Base-by-base conservation (phyloP, 2,113 vertebrate species). In the Macaca nemestrina region DNA sequence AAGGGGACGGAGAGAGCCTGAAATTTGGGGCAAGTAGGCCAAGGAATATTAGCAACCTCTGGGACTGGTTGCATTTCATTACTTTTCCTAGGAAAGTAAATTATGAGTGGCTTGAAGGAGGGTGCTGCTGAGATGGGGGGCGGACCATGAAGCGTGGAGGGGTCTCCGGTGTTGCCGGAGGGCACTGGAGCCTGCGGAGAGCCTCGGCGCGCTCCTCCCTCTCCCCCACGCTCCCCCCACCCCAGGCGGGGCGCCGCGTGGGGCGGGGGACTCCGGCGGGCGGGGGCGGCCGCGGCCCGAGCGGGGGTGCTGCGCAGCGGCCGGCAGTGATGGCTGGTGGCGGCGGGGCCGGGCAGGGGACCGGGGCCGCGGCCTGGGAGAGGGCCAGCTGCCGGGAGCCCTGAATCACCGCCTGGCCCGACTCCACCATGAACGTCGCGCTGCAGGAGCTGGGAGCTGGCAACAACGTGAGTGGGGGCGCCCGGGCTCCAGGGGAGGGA, bases 391-490 rank as follows among this genome's bases (percentile, higher is more conserved):
- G 45, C 92, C n/a, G 12, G 78, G 90, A 93, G 88, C 96, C 97
- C 94, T 95, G 79, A 95, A 90, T 85, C 93, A 82, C 94, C 40
- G 94, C 96, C 76, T 12, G 88, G 88, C 88, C 91, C 75, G 50
- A 90, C 90, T 97, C 91, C 97, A 98, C 94, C 97, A 99, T 99
- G 98, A 99, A 97, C 97, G 98, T 99, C 72, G 98, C 98, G 86
- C 98, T 99, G 87, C 98, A 98, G 96, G 98, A 99, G 81, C 98
- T 99, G 95, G 97, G 98, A 95, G 97, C 95, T 6, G 97, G 97
- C 97, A 94, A 98, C 91, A 83, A 88, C 43, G 98, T 98, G 98
- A 92, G 97, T 88, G 85, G 48, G 59, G 50, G 52, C 27, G 45
- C 67, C 40, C 0, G n/a, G 91, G 78, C 52, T 64, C 52, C 59